phyloP scores from a whole-genome alignment of 2,113 vertebrate genomes.

The Sander vitreus region DNA sequence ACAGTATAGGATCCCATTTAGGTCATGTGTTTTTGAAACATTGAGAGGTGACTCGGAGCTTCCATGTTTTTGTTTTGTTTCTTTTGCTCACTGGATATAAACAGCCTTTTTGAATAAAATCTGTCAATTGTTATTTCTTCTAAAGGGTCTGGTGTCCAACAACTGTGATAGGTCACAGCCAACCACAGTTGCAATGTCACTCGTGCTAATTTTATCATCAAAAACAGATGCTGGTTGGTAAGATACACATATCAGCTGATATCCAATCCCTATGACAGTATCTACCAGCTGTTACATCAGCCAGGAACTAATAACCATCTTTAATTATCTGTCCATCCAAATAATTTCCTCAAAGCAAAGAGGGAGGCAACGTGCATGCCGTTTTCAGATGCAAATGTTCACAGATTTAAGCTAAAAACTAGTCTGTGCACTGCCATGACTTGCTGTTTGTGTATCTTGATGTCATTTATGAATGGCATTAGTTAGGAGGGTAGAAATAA shows the following conservation, averaged over 20 bases:
- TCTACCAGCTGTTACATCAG: conserved; percentile 18
- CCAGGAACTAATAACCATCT: conserved; percentile 10
- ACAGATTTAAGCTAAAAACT: conserved; percentile 59
- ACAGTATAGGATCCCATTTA: not conserved
- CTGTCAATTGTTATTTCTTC: conserved; percentile 10
- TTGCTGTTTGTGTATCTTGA: conserved; percentile 51
- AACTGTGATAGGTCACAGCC: conserved; percentile 4
- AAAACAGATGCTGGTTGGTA: conserved; percentile 28
- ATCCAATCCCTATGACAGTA: conserved; percentile 14
- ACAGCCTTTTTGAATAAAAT: not conserved
- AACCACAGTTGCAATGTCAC: conserved; percentile 19
- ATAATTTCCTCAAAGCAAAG: conserved; percentile 9
- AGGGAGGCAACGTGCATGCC: conserved; percentile 49
- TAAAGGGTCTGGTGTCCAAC: conserved; percentile 26
- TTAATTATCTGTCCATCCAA: not conserved
- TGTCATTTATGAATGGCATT: conserved; percentile 49
- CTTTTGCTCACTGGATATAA: not conserved
- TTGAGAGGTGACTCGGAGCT: not conserved
- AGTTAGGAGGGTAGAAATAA: conserved; percentile 50
- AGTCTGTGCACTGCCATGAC: conserved; percentile 76
- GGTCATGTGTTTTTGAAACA: not conserved
- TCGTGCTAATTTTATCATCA: conserved; percentile 14
- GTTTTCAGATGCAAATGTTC: conserved; percentile 52
- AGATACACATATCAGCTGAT: not conserved
- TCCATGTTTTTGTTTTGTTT: not conserved